Evolutionary conservation across 2,113 vertebrate genomes (phyloP).

Genomic region (Anarhynchus alexandrinus): DNA sequence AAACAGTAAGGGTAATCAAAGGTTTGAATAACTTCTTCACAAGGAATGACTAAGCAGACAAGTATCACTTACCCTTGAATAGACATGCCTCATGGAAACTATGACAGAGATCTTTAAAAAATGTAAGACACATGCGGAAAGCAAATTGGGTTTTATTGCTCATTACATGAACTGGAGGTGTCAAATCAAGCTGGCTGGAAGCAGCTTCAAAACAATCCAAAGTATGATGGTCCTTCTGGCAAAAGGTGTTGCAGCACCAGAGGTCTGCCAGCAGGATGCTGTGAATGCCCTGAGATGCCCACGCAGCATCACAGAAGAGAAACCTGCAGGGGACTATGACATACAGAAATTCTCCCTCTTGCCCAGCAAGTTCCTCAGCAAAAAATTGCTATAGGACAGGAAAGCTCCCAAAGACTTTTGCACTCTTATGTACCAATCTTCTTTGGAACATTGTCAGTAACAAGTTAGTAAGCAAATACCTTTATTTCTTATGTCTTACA

Average conservation of each 20-base stretch:
- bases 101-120: not conserved
- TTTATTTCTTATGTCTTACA: not conserved
- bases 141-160: not conserved
- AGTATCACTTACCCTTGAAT: not conserved
- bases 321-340: not conserved
- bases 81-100: not conserved
- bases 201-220: not conserved
- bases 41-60: not conserved
- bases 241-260: not conserved
- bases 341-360: not conserved
- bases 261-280: not conserved
- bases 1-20: not conserved
- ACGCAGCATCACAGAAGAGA: not conserved
- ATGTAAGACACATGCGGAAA: fast-evolving
- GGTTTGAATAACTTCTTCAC: not conserved
- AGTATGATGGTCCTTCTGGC: not conserved
- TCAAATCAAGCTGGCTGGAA: not conserved
- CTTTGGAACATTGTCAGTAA: not conserved
- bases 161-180: not conserved
- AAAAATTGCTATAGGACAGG: not conserved
- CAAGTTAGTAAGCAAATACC: not conserved
- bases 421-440: not conserved
- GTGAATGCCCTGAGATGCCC: fast-evolving
- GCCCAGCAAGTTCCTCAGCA: not conserved
- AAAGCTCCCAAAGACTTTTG: not conserved